phyloP scores from a whole-genome alignment of 2,888 invertebrate species.

The Microdon myrmicae region DNA sequence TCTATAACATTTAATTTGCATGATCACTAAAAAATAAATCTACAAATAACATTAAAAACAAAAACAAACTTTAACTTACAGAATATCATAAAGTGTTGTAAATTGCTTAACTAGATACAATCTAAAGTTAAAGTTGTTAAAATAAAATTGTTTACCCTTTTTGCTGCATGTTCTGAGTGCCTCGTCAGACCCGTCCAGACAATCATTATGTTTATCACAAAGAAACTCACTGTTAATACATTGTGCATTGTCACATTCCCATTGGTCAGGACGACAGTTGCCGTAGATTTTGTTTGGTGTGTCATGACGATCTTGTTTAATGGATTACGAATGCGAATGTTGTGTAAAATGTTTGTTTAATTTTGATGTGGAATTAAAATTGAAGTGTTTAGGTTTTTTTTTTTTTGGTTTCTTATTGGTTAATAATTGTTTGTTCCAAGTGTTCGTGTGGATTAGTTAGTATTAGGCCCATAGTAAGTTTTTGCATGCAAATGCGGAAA shows the following conservation, averaged over 20 bases:
- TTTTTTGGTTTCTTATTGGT: conserved; percentile 28
- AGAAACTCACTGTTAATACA: conserved; percentile 71
- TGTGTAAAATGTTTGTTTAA: conserved; percentile 36
- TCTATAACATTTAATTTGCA: conserved; percentile 9
- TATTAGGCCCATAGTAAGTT: no score
- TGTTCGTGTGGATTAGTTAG: conserved; percentile 18
- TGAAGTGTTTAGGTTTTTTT: conserved; percentile 19
- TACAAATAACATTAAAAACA: conserved; percentile 6
- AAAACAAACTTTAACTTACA: conserved; percentile 1
- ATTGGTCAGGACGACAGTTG: conserved; percentile 64
- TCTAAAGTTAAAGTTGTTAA: no score
- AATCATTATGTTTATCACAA: conserved; percentile 72
- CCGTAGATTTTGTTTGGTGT: conserved; percentile 33
- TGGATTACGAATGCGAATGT: conserved; percentile 47
- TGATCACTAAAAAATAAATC: conserved; percentile 34
- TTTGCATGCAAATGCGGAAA: no score
- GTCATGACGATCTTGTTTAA: conserved; percentile 29
- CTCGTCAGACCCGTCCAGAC: conserved; percentile 73
- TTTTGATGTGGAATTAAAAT: conserved; percentile 42
- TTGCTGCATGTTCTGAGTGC: conserved; percentile 57
- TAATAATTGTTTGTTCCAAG: conserved; percentile 8
- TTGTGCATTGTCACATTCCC: conserved; percentile 74
- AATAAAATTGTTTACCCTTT: conserved; percentile 58
- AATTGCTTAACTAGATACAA: neutral
- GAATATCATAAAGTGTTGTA: no score